Evolutionary conservation across 2,888 invertebrate genomes (phyloP).

Genomic region (Autographa pulchrina): DNA sequence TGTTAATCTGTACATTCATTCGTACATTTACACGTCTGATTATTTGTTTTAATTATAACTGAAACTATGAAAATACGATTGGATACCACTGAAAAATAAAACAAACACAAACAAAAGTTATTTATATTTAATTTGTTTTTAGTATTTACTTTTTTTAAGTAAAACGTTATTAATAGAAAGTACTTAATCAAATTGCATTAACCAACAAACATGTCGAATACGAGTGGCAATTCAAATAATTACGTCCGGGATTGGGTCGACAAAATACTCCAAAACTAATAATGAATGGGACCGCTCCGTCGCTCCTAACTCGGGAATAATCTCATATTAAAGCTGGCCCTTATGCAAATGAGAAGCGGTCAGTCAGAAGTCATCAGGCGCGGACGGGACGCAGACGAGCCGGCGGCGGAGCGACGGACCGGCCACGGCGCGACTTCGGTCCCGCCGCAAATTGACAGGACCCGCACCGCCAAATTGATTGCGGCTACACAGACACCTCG

Average conservation of each 20-base stretch:
- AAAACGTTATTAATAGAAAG: conserved; percentile 12
- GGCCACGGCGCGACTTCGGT: conserved; percentile 49
- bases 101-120: background rate
- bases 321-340: conserved; percentile 86
- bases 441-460: conserved; percentile 82
- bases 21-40: no score
- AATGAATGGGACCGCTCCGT: conserved; percentile 79
- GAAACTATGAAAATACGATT: background rate
- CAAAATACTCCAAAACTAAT: conserved; percentile 86
- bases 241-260: conserved; percentile 73
- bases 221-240: conserved; percentile 76
- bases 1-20: background rate
- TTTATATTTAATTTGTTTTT: background rate
- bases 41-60: background rate
- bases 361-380: conserved; percentile 87
- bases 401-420: conserved; percentile 49
- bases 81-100: background rate
- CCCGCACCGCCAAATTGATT: conserved; percentile 81
- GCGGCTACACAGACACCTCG: conserved; percentile 76
- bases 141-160: background rate
- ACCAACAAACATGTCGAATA: conserved; percentile 69
- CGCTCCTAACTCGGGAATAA: conserved; percentile 84
- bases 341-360: conserved; percentile 88
- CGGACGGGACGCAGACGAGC: conserved; percentile 54
- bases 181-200: conserved; percentile 63